Conservation (phyloP, 2,888 invertebrate genomes). For the Cactoblastis cactorum region DNA sequence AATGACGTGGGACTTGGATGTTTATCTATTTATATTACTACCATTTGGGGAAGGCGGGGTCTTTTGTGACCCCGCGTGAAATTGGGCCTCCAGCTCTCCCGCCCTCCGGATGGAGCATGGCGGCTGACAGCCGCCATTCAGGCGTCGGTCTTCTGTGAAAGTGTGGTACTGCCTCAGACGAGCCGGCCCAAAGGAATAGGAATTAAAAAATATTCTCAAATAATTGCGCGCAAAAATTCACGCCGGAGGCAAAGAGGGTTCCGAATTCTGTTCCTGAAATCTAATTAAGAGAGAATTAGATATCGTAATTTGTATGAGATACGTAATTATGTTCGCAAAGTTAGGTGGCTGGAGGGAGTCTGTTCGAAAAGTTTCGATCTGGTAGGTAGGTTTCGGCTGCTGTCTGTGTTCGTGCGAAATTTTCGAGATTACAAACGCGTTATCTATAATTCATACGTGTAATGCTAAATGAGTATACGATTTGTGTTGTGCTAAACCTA, state of each 20-base stretch:
- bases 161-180: too few relatives aligned
- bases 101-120: too few relatives aligned
- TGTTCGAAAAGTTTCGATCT: neutral
- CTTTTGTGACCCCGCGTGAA: too few relatives aligned
- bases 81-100: too few relatives aligned
- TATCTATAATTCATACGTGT: neutral
- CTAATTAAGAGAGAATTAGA: slow-evolving; percentile 36
- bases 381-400: neutral
- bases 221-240: neutral
- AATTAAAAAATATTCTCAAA: neutral
- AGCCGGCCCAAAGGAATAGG: too few relatives aligned
- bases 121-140: too few relatives aligned
- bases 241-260: neutral
- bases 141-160: too few relatives aligned
- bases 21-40: too few relatives aligned
- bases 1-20: too few relatives aligned
- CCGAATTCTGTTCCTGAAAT: too few relatives aligned
- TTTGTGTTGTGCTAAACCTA: neutral
- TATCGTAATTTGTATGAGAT: slow-evolving; percentile 30
- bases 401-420: neutral
- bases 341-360: neutral
- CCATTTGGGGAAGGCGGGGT: too few relatives aligned
- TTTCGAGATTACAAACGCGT: neutral
- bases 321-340: slow-evolving; percentile 18
- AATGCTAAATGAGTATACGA: neutral